Evolutionary conservation across 2,888 invertebrate genomes (phyloP).

Genomic region (Magallana nippona): DNA sequence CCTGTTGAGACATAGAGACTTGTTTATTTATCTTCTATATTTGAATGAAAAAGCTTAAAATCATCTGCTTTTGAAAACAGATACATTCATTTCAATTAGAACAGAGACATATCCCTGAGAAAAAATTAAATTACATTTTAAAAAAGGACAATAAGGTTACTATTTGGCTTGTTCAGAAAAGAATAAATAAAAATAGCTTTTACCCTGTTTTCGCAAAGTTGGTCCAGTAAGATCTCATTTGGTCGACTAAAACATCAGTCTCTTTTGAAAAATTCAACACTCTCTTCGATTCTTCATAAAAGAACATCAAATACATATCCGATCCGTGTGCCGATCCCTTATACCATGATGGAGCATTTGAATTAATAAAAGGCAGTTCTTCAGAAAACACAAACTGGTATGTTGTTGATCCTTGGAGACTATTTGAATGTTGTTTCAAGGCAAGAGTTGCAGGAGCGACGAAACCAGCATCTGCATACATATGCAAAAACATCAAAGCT

Average conservation of each 20-base stretch:
- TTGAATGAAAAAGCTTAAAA: too few species aligned
- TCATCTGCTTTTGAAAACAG: too few species aligned
- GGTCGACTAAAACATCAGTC: background rate
- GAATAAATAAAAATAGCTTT: background rate
- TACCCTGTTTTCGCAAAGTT: slow-evolving; percentile 41
- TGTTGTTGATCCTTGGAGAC: background rate
- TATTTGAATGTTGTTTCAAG: background rate
- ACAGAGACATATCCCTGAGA: too few species aligned
- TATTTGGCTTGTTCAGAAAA: too few species aligned
- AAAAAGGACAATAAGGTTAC: too few species aligned
- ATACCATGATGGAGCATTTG: background rate
- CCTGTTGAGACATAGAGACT: background rate
- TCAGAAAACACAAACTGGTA: slow-evolving; percentile 35
- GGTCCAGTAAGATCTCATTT: slow-evolving; percentile 34
- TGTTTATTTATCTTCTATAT: too few species aligned
- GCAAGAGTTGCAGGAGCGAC: background rate
- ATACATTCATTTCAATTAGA: too few species aligned
- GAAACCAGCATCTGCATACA: slow-evolving; percentile 17
- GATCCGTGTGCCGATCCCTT: slow-evolving; percentile 1
- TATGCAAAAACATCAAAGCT: background rate
- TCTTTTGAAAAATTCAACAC: background rate
- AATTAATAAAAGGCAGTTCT: background rate
- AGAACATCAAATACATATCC: slow-evolving; percentile 23
- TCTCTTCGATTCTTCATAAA: background rate
- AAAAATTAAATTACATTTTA: too few species aligned